A percentile compares a stretch with the other conserved stretches of the same genome.
Evolutionary conservation across 2,113 vertebrate genomes (phyloP).

Genomic region (Pygoscelis antarcticus): DNA sequence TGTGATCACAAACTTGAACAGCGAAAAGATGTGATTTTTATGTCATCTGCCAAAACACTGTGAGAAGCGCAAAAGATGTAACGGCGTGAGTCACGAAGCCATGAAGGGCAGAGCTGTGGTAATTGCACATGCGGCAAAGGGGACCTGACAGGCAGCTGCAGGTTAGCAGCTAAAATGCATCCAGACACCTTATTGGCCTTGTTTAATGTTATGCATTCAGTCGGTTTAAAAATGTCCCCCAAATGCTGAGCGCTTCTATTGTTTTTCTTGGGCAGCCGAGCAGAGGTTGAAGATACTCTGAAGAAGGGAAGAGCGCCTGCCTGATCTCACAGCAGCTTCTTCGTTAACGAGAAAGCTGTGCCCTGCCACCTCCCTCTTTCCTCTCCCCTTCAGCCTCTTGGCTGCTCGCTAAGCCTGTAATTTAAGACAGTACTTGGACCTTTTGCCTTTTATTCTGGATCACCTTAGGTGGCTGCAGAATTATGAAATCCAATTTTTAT

Average conservation of each 20-base stretch:
- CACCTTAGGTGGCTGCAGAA: background rate
- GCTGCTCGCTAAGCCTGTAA: background rate
- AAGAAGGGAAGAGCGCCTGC: background rate
- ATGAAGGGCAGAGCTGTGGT: background rate
- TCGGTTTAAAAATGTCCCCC: background rate
- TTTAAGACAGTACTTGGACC: background rate
- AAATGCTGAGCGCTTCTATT: fast-evolving
- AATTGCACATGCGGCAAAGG: background rate
- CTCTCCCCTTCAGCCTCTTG: background rate
- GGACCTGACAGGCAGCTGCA: background rate
- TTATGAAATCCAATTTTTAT: background rate
- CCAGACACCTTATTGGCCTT: background rate
- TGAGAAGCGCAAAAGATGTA: background rate
- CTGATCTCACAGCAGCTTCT: background rate
- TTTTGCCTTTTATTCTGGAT: background rate
- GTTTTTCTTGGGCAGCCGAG: background rate
- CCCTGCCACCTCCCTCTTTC: background rate
- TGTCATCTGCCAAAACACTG: background rate
- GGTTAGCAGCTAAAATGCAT: background rate
- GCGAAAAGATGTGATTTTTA: background rate
- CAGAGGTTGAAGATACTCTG: background rate
- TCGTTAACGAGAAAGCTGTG: background rate
- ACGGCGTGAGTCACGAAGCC: background rate
- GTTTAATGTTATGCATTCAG: background rate
- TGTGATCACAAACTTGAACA: background rate